Evolutionary conservation across 2,113 vertebrate species (phyloP).

Genomic region (Saccopteryx leptura): DNA sequence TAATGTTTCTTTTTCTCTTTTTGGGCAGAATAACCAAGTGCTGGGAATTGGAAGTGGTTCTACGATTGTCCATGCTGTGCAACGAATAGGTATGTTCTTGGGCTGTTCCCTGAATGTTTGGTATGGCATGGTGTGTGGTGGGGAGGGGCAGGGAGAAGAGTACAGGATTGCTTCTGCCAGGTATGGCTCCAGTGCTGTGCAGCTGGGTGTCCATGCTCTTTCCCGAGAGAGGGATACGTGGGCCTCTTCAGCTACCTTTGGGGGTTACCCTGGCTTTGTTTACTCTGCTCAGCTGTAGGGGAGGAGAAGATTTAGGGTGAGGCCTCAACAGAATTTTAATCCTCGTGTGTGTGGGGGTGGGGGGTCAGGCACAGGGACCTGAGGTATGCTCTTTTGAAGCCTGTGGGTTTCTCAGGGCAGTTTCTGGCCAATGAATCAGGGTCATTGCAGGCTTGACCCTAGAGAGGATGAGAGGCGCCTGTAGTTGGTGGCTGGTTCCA

Average conservation of each 20-base stretch:
- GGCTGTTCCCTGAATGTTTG: background rate
- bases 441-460: background rate
- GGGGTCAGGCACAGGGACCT: background rate
- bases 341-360: background rate
- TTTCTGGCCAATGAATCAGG: background rate
- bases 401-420: background rate
- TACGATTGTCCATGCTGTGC: constrained; percentile 97
- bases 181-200: background rate
- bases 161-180: background rate
- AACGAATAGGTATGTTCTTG: constrained; percentile 92
- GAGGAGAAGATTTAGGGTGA: background rate
- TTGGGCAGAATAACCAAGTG: constrained; percentile 95
- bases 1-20: constrained; percentile 44
- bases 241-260: background rate
- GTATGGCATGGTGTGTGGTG: too few species aligned
- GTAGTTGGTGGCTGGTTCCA: background rate
- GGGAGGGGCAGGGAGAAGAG: background rate
- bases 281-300: background rate
- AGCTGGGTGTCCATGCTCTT: background rate
- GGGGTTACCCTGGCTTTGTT: background rate
- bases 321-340: background rate
- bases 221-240: background rate
- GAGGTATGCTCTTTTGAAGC: background rate
- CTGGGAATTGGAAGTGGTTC: constrained; percentile 98
- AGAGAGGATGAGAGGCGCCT: background rate